Base-by-base conservation (phyloP, 2,888 invertebrate species). In the Rhogogaster chlorosoma region DNA sequence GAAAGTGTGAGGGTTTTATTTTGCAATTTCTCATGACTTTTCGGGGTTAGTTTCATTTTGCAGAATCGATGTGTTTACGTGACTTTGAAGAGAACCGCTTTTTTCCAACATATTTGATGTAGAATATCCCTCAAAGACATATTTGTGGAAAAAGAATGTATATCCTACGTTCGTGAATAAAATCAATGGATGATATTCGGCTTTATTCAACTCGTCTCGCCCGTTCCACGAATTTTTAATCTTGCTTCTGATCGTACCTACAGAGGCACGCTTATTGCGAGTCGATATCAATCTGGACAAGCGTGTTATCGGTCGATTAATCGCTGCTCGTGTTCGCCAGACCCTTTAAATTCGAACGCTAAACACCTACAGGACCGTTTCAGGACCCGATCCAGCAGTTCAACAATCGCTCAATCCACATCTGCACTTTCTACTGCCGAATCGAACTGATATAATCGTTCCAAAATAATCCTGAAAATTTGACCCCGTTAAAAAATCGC, bases 231-330 rank as follows among this genome's bases (percentile, higher is more conserved):
- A n/a, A 49, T 77, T 57, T 80, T 80, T 57, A 38, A 61, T 80
- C 80, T 80, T 22, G 7, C 15, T 80, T 22, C 57, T 61, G 61
- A 80, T 80, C 80, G 80, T 12, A 53, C 9, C 22, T 18, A 36
- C n/a, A 15, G 32, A 61, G 26, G 61, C 57, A 57, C n/a, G 80
- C 57, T 61, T 80, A 61, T 80, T 80, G 22, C 57, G 80, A 80
- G 57, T 57, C 80, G 61, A 61, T 80, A 61, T 57, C 22, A 38
- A 80, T 80, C 80, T 80, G 80, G 80, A 80, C 80, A 80, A 38
- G 4, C 80, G 57, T 61, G 36, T 61, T 80, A 80, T 80, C 80
- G 71, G 61, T 12, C 38, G 57, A 26, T 61, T 22, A 36, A 61
- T 80, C 61, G 80, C 10, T 9, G 9, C 42, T 42, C 29, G 49